Evolutionary conservation across 1,140 invertebrate genomes (phyloP).

Genomic region (Acromyrmex heyeri): DNA sequence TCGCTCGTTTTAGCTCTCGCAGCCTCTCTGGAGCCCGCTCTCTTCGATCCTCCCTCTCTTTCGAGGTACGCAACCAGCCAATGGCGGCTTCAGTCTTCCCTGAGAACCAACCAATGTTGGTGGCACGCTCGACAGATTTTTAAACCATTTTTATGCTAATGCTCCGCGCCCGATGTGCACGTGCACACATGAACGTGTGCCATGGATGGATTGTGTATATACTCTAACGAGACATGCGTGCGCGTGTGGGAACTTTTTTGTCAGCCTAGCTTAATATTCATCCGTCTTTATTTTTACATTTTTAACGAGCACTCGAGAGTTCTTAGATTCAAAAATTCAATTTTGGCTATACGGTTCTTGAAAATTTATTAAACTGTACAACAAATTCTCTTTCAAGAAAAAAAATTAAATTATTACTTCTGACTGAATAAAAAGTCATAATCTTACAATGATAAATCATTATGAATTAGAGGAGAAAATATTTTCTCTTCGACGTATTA

Average conservation of each 20-base stretch:
- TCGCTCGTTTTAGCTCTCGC: slow-evolving; percentile 22
- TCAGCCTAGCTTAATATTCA: neutral
- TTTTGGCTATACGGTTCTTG: neutral
- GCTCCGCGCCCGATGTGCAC: slow-evolving; percentile 58
- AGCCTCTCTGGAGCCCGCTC: slow-evolving; percentile 51
- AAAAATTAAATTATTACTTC: neutral
- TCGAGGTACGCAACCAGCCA: slow-evolving; percentile 47
- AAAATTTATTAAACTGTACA: neutral
- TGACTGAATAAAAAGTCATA: neutral
- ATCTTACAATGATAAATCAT: neutral
- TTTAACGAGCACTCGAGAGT: neutral
- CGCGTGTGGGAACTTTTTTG: slow-evolving; percentile 1
- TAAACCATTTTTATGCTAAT: slow-evolving; percentile 82
- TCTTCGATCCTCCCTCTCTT: slow-evolving; percentile 36
- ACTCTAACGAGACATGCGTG: slow-evolving; percentile 48
- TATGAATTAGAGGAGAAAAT: neutral
- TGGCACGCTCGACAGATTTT: slow-evolving; percentile 72
- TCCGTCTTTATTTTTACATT: slow-evolving; percentile 4
- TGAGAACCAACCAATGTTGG: slow-evolving; percentile 69
- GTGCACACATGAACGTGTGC: slow-evolving; percentile 46
- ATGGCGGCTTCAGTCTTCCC: slow-evolving; percentile 58
- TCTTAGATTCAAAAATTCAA: neutral
- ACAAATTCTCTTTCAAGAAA: neutral
- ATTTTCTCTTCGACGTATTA: neutral
- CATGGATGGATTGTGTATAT: slow-evolving; percentile 48